Percentiles rank a stretch among this genome's conserved stretches.
These are phyloP conservation scores for Nycteola revayana DNA, from an alignment of 2,888 invertebrate genomes.

Conservation along the genomic window DNA sequence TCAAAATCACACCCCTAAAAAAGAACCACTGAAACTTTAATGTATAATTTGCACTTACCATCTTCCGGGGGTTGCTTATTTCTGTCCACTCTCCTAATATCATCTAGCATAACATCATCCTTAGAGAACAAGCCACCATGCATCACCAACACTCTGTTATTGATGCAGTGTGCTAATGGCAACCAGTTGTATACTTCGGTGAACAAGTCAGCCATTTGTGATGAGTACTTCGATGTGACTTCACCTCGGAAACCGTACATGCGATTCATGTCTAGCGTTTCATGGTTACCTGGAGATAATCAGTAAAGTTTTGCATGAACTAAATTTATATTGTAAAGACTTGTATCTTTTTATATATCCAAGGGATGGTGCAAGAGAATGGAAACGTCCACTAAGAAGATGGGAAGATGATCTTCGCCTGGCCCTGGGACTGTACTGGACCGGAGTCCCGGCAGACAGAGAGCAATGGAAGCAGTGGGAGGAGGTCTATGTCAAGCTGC, in stretches of 20 bases:
- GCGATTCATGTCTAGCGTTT: slow-evolving; percentile 98
- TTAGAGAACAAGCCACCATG: slow-evolving; percentile 98
- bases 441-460: too few relatives aligned
- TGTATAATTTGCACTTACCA: slow-evolving; percentile 83
- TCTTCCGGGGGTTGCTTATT: slow-evolving; percentile 98
- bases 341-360: too few relatives aligned
- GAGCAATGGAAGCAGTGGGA: too few relatives aligned
- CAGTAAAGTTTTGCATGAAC: too few relatives aligned
- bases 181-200: slow-evolving; percentile 99
- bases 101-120: slow-evolving; percentile 95
- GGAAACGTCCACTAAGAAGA: too few relatives aligned
- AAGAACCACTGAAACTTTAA: too few relatives aligned
- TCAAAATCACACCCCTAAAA: too few relatives aligned
- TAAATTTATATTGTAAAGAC: too few relatives aligned
- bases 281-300: slow-evolving; percentile 94
- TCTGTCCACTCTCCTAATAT: slow-evolving; percentile 93
- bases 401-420: too few relatives aligned
- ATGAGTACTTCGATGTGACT: slow-evolving; percentile 96
- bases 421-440: too few relatives aligned
- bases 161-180: slow-evolving; percentile 97
- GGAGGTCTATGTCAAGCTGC: too few relatives aligned
- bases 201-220: slow-evolving; percentile 98
- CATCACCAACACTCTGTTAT: slow-evolving; percentile 92
- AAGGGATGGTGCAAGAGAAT: too few relatives aligned
- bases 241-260: slow-evolving; percentile 99